Evolutionary conservation across 2,113 vertebrate genomes (phyloP).

Genomic region (Conger conger): DNA sequence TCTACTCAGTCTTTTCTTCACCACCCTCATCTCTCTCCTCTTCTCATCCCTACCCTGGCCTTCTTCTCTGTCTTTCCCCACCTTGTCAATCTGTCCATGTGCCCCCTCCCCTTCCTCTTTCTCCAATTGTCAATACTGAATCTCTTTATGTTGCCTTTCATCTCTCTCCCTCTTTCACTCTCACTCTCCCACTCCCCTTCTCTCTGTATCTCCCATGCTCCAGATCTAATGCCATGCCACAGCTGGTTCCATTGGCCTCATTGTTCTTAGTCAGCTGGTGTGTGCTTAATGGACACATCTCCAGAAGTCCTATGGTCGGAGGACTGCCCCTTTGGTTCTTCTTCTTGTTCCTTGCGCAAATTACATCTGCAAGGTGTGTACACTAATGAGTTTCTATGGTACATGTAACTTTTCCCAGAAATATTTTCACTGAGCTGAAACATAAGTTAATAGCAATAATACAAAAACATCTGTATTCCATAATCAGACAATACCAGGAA

Average conservation of each 20-base stretch:
- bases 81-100: background rate
- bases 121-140: background rate
- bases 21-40: background rate
- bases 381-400: no score
- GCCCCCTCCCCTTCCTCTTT: background rate
- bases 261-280: background rate
- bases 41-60: background rate
- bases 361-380: no score
- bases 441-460: no score
- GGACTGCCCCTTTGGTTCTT: no score
- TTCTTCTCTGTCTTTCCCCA: background rate
- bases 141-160: background rate
- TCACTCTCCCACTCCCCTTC: background rate
- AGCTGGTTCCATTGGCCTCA: constrained; percentile 6
- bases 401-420: no score
- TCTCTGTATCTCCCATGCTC: constrained; percentile 11
- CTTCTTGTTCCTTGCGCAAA: no score
- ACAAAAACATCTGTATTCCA: no score
- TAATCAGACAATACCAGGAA: no score
- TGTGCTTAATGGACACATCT: background rate
- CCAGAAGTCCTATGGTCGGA: background rate
- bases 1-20: background rate
- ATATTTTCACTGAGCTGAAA: no score
- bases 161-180: constrained; percentile 19
- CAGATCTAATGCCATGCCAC: constrained; percentile 6